A percentile compares a stretch with the other conserved stretches of the same genome.
These are phyloP conservation scores for Formica selysi DNA, from an alignment of 1,140 invertebrate genomes.

Conservation along the genomic window DNA sequence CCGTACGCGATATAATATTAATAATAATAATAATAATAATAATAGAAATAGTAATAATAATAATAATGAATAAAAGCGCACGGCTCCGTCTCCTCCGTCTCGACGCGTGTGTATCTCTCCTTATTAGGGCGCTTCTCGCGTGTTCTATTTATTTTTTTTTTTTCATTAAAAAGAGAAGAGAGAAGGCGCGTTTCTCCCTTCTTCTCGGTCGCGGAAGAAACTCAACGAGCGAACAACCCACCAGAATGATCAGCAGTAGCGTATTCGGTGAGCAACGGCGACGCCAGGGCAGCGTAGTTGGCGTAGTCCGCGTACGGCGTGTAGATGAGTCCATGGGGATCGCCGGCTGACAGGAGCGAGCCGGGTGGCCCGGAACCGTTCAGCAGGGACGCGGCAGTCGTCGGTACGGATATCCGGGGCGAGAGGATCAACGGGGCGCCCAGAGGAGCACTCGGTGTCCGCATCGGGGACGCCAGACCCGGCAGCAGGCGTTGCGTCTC, in stretches of 20 bases:
- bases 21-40: slow-evolving; percentile 55
- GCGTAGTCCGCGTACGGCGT: slow-evolving; percentile 95
- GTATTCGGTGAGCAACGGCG: slow-evolving; percentile 95
- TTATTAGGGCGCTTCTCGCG: not conserved
- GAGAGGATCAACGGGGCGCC: slow-evolving; percentile 96
- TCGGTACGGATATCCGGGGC: slow-evolving; percentile 93
- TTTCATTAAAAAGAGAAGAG: not conserved
- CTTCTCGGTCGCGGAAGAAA: slow-evolving; percentile 38
- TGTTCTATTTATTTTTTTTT: not conserved
- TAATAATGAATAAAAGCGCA: slow-evolving; percentile 33
- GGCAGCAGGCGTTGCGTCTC: slow-evolving; percentile 92
- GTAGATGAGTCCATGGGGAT: slow-evolving; percentile 89
- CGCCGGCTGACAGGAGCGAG: slow-evolving; percentile 88
- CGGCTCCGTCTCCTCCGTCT: slow-evolving; percentile 19
- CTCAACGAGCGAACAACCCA: slow-evolving; percentile 96
- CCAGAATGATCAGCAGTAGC: slow-evolving; percentile 95
- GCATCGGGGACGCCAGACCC: slow-evolving; percentile 89
- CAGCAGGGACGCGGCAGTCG: slow-evolving; percentile 90
- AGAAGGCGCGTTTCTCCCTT: not conserved
- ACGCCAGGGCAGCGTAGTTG: slow-evolving; percentile 94
- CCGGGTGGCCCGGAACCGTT: slow-evolving; percentile 91
- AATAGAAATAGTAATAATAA: not conserved
- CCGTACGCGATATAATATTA: slow-evolving; percentile 29
- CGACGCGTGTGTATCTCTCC: slow-evolving; percentile 22
- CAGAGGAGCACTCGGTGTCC: slow-evolving; percentile 90